phyloP scores from a whole-genome alignment of 2,113 vertebrate genomes.

The Barnardius zonarius region DNA sequence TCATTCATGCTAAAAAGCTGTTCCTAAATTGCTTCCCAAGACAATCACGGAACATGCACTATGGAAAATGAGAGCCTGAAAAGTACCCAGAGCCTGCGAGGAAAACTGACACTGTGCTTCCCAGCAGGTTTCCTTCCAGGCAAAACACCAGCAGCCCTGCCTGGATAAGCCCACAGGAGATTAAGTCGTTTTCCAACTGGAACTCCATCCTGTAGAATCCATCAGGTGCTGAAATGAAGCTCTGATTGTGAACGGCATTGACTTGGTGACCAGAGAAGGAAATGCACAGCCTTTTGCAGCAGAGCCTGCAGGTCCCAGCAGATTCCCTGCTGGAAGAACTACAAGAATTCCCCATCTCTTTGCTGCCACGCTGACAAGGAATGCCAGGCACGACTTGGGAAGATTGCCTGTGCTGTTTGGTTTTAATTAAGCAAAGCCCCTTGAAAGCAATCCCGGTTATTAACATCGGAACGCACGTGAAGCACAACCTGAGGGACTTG shows the following conservation, averaged over 20 bases:
- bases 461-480: not conserved
- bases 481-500: not conserved
- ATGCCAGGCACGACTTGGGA: not conserved
- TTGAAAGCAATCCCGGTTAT: not conserved
- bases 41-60: not conserved
- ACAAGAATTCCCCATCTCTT: not conserved
- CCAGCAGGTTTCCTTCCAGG: not conserved
- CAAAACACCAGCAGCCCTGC: rapidly evolving
- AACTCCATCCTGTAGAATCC: not conserved
- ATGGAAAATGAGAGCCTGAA: not conserved
- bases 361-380: not conserved
- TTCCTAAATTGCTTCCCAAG: not conserved
- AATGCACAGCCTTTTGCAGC: not conserved
- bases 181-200: not conserved
- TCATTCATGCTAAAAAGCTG: not conserved
- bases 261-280: not conserved
- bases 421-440: not conserved
- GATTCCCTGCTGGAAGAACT: not conserved
- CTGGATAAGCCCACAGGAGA: not conserved
- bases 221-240: not conserved
- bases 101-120: not conserved
- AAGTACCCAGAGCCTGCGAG: not conserved
- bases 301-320: not conserved
- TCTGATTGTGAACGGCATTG: not conserved
- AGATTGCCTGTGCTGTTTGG: not conserved